These are phyloP conservation scores for rabbit (Oryctolagus cuniculus) DNA, from an alignment of 2,113 vertebrate genomes.

Conservation along the genomic window DNA sequence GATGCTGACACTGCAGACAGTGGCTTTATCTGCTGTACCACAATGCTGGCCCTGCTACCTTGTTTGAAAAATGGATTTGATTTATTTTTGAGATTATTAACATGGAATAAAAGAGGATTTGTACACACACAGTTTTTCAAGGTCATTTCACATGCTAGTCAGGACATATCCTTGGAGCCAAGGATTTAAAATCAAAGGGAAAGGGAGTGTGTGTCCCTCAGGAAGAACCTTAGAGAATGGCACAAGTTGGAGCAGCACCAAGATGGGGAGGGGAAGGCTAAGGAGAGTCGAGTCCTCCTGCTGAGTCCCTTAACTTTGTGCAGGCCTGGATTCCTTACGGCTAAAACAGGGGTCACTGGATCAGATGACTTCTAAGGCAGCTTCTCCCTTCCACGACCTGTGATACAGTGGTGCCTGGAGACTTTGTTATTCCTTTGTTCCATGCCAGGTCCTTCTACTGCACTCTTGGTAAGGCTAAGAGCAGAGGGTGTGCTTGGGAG, in stretches of 20 bases:
- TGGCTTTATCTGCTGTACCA: too few relatives aligned
- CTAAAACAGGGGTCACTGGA: background rate
- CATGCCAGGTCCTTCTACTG: background rate
- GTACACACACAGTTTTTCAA: slow-evolving; percentile 31
- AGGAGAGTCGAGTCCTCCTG: background rate
- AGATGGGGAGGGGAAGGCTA: background rate
- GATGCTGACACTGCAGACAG: too few relatives aligned
- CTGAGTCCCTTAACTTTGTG: background rate
- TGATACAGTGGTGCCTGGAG: background rate
- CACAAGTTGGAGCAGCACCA: background rate
- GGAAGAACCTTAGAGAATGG: background rate
- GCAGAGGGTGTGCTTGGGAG: background rate
- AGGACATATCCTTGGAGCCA: background rate
- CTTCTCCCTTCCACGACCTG: background rate
- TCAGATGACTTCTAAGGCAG: background rate
- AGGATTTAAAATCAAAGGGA: slow-evolving; percentile 24
- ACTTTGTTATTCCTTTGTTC: background rate
- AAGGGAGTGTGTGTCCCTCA: rapidly evolving
- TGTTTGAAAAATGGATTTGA: slow-evolving; percentile 54
- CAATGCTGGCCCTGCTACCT: background rate
- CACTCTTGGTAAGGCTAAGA: background rate
- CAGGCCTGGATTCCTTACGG: background rate
- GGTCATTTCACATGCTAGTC: background rate
- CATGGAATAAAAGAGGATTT: slow-evolving; percentile 34
- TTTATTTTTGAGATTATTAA: slow-evolving; percentile 60